These are phyloP conservation scores for Loris lydekkerianus DNA, from an alignment of 2,797 vertebrate species.

Conservation along the genomic window DNA sequence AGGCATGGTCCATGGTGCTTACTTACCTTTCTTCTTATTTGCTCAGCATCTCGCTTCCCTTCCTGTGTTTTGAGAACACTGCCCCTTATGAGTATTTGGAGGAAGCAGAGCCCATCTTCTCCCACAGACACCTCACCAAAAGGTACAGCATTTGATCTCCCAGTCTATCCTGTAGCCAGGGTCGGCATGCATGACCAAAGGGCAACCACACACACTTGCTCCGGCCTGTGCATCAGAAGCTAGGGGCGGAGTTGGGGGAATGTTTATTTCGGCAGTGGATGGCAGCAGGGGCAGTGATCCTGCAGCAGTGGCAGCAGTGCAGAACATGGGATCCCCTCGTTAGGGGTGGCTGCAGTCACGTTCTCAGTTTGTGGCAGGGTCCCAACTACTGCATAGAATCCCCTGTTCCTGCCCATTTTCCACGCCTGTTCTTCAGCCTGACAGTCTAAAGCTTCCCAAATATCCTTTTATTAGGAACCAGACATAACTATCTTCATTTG, in stretches of 20 bases:
- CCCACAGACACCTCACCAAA: background rate
- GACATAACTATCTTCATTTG: background rate
- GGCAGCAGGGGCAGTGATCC: background rate
- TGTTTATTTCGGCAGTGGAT: background rate
- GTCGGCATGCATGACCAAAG: background rate
- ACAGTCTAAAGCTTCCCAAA: background rate
- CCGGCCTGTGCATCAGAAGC: background rate
- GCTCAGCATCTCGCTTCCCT: background rate
- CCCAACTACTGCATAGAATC: background rate
- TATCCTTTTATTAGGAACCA: conserved; percentile 15
- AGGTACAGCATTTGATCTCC: background rate
- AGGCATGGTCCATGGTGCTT: background rate
- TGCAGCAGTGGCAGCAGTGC: background rate
- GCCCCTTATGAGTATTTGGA: background rate
- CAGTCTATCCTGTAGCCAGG: background rate
- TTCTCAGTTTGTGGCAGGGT: background rate
- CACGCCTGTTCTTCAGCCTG: background rate
- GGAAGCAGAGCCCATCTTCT: background rate
- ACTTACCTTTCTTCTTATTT: background rate
- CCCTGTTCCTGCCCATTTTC: background rate
- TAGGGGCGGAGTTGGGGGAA: background rate
- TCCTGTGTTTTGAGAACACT: background rate
- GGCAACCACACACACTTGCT: background rate
- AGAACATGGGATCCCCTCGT: background rate
- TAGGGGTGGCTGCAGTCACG: background rate